Evolutionary conservation across 1,140 invertebrate species (phyloP).

Genomic region (Halictus rubicundus): DNA sequence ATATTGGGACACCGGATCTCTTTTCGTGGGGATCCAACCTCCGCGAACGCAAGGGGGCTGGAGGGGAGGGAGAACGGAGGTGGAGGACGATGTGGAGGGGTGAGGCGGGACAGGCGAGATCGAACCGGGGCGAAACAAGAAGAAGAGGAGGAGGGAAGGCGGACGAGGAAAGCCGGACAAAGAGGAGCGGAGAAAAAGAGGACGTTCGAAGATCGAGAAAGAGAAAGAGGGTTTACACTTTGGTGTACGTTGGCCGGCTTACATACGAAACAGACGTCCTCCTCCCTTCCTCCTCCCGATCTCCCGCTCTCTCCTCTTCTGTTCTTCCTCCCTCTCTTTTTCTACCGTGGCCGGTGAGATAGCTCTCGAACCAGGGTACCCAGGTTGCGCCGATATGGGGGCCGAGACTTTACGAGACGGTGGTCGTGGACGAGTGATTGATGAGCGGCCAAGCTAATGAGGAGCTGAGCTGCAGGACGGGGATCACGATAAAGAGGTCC

Average conservation of each 20-base stretch:
- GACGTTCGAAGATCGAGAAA: background rate
- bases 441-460: conserved; percentile 79
- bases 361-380: conserved; percentile 59
- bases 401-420: conserved; percentile 70
- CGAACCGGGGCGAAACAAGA: conserved; percentile 15
- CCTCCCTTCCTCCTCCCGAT: too few relatives aligned
- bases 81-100: background rate
- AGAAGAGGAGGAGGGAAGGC: background rate
- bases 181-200: too few relatives aligned
- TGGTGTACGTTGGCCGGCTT: conserved; percentile 20
- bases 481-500: conserved; percentile 80
- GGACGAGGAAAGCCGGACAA: background rate
- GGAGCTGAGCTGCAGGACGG: conserved; percentile 78
- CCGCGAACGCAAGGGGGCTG: conserved; percentile 3
- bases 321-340: background rate
- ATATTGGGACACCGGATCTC: conserved; percentile 74
- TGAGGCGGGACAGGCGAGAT: background rate
- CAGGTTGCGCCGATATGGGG: conserved; percentile 63
- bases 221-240: conserved; percentile 22
- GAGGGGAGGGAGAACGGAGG: conserved; percentile 1
- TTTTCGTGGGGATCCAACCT: conserved; percentile 42
- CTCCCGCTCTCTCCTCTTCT: too few relatives aligned
- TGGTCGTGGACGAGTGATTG: conserved; percentile 79
- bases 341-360: conserved; percentile 60
- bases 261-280: conserved; percentile 25